Conservation (phyloP, 2,888 invertebrate genomes). For the Tuta absoluta region DNA sequence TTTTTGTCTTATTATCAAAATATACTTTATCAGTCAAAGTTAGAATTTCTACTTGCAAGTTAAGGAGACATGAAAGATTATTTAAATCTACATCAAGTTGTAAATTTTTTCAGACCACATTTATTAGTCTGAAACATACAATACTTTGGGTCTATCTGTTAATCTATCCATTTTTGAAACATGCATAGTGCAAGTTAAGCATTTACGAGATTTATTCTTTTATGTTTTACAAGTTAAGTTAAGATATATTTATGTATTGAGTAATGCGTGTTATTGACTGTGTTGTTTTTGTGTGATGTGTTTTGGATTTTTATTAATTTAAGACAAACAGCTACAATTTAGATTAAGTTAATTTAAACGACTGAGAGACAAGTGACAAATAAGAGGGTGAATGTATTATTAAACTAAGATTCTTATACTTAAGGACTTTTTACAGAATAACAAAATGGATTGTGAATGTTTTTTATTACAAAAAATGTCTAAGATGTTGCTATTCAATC, state of each 20-base stretch:
- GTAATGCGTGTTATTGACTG: neutral
- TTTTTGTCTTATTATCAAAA: too few relatives aligned
- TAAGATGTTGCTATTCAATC: too few relatives aligned
- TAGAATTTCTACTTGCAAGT: too few relatives aligned
- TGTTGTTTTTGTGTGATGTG: neutral
- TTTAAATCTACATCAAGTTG: too few relatives aligned
- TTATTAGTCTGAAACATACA: too few relatives aligned
- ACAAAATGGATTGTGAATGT: neutral
- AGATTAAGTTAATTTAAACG: conserved; percentile 5
- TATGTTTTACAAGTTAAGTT: neutral
- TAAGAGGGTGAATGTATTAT: conserved; percentile 13
- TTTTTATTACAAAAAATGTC: neutral
- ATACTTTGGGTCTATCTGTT: too few relatives aligned
- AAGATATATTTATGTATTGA: neutral
- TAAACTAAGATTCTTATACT: neutral
- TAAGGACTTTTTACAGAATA: neutral
- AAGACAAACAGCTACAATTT: neutral
- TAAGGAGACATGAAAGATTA: too few relatives aligned
- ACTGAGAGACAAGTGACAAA: conserved; percentile 27
- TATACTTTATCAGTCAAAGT: too few relatives aligned
- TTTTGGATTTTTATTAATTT: neutral
- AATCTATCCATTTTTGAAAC: too few relatives aligned
- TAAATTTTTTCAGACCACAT: too few relatives aligned
- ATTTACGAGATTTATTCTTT: too few relatives aligned
- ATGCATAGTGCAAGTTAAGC: too few relatives aligned